Percentiles rank a stretch among this genome's conserved stretches.
These are phyloP conservation scores for Timema podura DNA, from an alignment of 2,888 invertebrate genomes.

Conservation along the genomic window DNA sequence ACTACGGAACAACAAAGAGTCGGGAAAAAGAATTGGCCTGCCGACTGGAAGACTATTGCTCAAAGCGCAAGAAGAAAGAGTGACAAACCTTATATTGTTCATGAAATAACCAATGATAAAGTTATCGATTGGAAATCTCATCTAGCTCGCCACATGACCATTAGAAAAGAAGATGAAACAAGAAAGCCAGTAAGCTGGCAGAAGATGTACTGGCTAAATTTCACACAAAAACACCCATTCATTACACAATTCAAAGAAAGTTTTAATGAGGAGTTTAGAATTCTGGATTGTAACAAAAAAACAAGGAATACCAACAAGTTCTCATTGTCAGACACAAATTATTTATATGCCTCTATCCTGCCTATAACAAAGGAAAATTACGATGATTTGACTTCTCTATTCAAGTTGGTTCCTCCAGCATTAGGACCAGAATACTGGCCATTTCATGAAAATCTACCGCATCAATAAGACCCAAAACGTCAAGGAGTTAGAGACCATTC, in stretches of 20 bases:
- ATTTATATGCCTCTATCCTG: neutral
- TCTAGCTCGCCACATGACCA: neutral
- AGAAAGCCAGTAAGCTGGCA: slow-evolving; percentile 5
- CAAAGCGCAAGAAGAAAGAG: neutral
- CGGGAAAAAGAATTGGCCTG: neutral
- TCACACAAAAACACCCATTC: slow-evolving; percentile 5
- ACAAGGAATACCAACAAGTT: neutral
- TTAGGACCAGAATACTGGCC: too few relatives aligned
- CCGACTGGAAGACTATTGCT: neutral
- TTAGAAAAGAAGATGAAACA: neutral
- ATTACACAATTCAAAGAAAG: slow-evolving; percentile 5
- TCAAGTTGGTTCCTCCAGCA: too few relatives aligned
- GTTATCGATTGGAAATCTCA: neutral
- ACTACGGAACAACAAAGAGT: neutral
- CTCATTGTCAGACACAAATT: neutral
- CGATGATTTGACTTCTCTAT: slow-evolving; percentile 2
- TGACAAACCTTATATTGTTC: neutral
- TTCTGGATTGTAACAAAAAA: slow-evolving; percentile 10
- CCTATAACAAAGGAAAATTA: slow-evolving; percentile 6
- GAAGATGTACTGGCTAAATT: slow-evolving; percentile 11
- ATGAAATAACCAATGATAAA: neutral
- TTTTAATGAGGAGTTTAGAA: slow-evolving; percentile 11
- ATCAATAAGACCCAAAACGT: too few relatives aligned
- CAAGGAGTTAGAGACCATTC: too few relatives aligned
- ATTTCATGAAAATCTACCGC: too few relatives aligned